Percentiles rank a stretch among this genome's conserved stretches.
Conservation (phyloP, 2,797 vertebrate species). For the Sardinella longiceps region DNA sequence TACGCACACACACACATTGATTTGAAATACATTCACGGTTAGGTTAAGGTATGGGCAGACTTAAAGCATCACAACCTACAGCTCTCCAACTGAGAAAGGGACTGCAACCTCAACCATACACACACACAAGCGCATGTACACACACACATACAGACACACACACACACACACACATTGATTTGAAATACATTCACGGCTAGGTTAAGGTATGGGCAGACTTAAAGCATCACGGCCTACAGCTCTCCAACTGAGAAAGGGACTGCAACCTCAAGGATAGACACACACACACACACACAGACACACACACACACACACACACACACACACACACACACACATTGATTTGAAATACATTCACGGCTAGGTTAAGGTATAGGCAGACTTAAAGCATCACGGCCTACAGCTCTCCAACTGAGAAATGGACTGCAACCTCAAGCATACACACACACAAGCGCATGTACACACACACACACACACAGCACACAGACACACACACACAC, state of each 20-base stretch:
- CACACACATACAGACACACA: not conserved
- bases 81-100: no score
- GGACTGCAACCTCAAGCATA: not conserved
- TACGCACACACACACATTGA: not conserved
- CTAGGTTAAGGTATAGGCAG: not conserved
- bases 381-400: not conserved
- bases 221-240: no score
- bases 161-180: not conserved
- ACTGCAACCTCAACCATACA: not conserved
- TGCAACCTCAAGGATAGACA: not conserved
- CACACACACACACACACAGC: not conserved
- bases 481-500: slow-evolving; percentile 3
- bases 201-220: not conserved
- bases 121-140: not conserved
- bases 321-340: slow-evolving; percentile 3
- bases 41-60: not conserved
- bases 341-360: not conserved
- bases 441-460: no score
- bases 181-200: not conserved
- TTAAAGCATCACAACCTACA: no score
- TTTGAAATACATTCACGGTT: not conserved
- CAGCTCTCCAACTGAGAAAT: not conserved
- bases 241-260: no score
- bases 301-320: not conserved
- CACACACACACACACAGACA: not conserved